Conservation (phyloP, 1,140 invertebrate species). For the Charaxes varanes region DNA sequence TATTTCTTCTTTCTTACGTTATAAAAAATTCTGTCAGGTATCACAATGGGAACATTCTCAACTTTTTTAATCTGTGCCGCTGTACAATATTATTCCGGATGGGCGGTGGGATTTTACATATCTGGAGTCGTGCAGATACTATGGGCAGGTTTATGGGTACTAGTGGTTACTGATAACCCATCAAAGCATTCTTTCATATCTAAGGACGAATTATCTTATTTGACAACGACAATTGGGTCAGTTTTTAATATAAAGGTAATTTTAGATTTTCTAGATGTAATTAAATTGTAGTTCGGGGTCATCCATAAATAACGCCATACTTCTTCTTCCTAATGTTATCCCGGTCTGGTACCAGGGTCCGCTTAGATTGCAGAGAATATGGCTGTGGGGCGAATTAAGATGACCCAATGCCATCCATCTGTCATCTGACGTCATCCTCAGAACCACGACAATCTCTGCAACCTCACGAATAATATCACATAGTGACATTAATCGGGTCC, state of each 20-base stretch:
- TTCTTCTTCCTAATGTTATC: too few relatives aligned
- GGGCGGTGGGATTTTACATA: conserved; percentile 84
- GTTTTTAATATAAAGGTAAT: conserved; percentile 68
- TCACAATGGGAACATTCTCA: conserved; percentile 80
- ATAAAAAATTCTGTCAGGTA: conserved; percentile 69
- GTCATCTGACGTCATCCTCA: too few relatives aligned
- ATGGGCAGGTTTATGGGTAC: conserved; percentile 78
- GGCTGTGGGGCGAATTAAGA: too few relatives aligned
- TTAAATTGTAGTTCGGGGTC: too few relatives aligned
- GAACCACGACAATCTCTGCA: too few relatives aligned
- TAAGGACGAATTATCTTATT: conserved; percentile 80
- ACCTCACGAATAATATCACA: too few relatives aligned
- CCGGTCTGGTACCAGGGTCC: too few relatives aligned
- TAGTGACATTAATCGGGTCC: too few relatives aligned
- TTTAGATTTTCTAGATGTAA: too few relatives aligned
- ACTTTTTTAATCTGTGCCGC: conserved; percentile 78
- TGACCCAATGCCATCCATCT: too few relatives aligned
- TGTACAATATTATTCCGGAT: conserved; percentile 76
- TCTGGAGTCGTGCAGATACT: conserved; percentile 77
- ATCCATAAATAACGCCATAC: too few relatives aligned
- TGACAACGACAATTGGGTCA: conserved; percentile 76
- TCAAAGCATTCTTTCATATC: conserved; percentile 83
- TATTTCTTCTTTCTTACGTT: not conserved
- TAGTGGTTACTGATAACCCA: conserved; percentile 81
- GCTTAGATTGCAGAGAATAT: too few relatives aligned